Evolutionary conservation across 1,140 invertebrate species (phyloP), one percentile per base, ranked within the genome.

Genomic region (Galendromus occidentalis): DNA sequence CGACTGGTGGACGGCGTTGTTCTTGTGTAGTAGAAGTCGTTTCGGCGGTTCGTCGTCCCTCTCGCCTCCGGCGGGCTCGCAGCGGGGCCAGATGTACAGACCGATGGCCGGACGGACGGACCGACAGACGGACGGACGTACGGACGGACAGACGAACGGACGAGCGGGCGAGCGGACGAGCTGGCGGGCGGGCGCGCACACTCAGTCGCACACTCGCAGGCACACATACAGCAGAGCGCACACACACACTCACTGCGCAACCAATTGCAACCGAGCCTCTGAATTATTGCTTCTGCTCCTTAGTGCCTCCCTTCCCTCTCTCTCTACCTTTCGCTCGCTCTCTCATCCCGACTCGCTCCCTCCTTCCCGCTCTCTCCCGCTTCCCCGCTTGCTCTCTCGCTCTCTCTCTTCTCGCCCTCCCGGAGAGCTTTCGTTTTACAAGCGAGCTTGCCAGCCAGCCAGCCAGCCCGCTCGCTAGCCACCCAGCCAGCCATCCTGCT

Each of bases 241-340:
- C 45, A 47, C 45, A 47, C 51, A 59, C 51, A 59, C 51, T 59
- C 51, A 59, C 51, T 59, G 51, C 51, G 51, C 51, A 59, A 59
- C 51, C 51, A 59, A 59, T 59, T 59, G 51, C 51, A 59, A 59
- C 51, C 51, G 51, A 59, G 51, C 51, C 51, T 59, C 51, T 59
- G 51, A 59, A 59, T 59, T 59, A 20, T 59, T 59, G 51, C 51
- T 59, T 59, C 51, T 59, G 51, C 51, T 59, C 51, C 51, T 59
- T 59, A 59, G 51, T 59, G 51, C 51, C 51, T 59, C 22, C 51
- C 22, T 18, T 33, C 51, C 51, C 51, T 59, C 51, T 33, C 51
- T 59, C 51, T 59, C 33, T 39, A 39, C 33, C 33, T 39, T 39
- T 39, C 33, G 33, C 33, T 39, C 33, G 33, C 33, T 39, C 33